Base-by-base conservation (phyloP, 2,113 vertebrate genomes). In the Pterocles burchelli region DNA sequence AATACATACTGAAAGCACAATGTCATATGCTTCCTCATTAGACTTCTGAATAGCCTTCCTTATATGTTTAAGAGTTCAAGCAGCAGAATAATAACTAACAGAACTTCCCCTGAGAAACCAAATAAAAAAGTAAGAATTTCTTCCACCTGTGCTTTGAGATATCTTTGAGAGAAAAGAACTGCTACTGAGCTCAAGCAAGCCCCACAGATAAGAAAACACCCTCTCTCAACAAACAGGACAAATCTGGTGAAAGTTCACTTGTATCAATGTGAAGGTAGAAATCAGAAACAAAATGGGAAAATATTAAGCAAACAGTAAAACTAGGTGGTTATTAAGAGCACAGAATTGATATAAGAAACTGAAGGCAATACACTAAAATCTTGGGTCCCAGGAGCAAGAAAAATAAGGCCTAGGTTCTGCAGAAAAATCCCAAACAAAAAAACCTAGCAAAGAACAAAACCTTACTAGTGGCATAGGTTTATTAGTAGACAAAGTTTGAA, bases 401-500 rank as follows among this genome's bases (percentile, higher is more conserved):
- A 83, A 83, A 57, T 10, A 52, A 59, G 3, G 3, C 25, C 14
- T 58, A 54, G 14, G 2, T 77, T 63, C 31, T 8, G 11, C 11
- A 8, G 10, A 7, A 24, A 24, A 38, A 18, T 8, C 2, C 2
- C 17, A 18, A 38, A 1, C 2, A 62, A 18, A 28, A 65, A n/a
- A 10, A 5, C 8, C 21, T 57, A 65, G 2, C 7, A 79, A 36
- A 38, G 11, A 66, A n/a, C 9, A 43, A 62, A 66, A 36, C 34
- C 7, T 70, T 58, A 26, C 15, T 20, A 28, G 13, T n/a, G 18
- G 1, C 49, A 20, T 25, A 49, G 9, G 2, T 33, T 4, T 33
- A 52, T 51, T 65, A 73, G 2, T 17, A 66, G 41, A 52, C 2
- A 66, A 18, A 74, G 24, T 33, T 41, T 5, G 3, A 38, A 86